Base-by-base conservation (phyloP, 2,888 invertebrate species). In the Microctonus aethiopoides region DNA sequence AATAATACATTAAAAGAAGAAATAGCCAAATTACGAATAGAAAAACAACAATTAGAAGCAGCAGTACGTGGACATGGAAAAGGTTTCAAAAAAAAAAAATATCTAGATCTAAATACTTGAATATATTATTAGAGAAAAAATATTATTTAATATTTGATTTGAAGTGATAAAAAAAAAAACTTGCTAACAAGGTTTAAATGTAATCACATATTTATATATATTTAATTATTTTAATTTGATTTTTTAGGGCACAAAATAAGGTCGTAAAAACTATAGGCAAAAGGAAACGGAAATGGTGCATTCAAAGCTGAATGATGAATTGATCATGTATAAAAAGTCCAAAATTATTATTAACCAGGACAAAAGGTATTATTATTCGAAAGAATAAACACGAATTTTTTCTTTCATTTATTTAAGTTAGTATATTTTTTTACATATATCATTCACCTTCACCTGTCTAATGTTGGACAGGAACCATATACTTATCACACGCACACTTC, bases 1-100 rank as follows among this genome's bases (percentile, higher is more conserved):
- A 78, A 76, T 52, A 20, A 59, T 24, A 78, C 75, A 52, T 71
- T 80, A 36, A 80, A 79, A 69, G 64, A 76, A 1, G 80, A 81
- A 68, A 74, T 81, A 41, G 67, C 70, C 26, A 70, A 69, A n/a
- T 63, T 76, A 11, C 76, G 78, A 57, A 52, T 2, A 20, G 52
- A 63, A 52, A 63, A 63, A 5, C 22, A 39, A 13, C 20, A 10
- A 32, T n/a, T 64, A 16, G 71, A 63, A 68, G 26, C 36, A 59
- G 51, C 46, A 32, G 61, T 63, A 56, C 64, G 34, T 26, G 20
- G 26, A 34, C 64, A 29, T 64, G 36, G 56, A 16, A 61, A 67
- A 70, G 10, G 56, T 62, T 41, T 22, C n/a, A n/a, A n/a, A n/a
- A n/a, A n/a, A n/a, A n/a, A n/a, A n/a, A n/a, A n/a, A n/a, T n/a